Evolutionary conservation across 2,888 invertebrate species (phyloP).

Genomic region (Agapostemon virescens): DNA sequence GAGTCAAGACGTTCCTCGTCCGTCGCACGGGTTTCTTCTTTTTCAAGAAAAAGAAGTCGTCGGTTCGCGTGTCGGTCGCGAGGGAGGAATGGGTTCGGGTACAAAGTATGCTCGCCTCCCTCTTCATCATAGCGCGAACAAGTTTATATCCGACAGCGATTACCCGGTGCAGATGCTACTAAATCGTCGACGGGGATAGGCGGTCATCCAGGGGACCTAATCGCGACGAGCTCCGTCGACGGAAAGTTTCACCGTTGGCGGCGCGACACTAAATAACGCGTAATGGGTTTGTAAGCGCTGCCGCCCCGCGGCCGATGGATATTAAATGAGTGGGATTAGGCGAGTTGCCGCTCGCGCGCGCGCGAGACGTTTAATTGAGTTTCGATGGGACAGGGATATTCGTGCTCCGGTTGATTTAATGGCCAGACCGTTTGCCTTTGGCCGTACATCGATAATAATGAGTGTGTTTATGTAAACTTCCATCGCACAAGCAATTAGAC

Average conservation of each 20-base stretch:
- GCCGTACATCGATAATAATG: conserved; percentile 32
- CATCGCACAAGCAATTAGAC: conserved; percentile 37
- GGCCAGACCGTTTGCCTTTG: conserved; percentile 6
- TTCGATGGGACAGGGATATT: conserved; percentile 20
- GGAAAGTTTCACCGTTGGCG: conserved; percentile 47
- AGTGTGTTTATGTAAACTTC: conserved; percentile 37
- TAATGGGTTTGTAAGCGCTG: conserved; percentile 42
- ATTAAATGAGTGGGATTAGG: conserved; percentile 52
- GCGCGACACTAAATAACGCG: conserved; percentile 39
- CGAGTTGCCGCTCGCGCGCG: neutral
- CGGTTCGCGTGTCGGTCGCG: neutral
- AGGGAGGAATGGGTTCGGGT: neutral
- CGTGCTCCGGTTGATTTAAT: neutral
- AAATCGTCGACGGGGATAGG: conserved; percentile 47
- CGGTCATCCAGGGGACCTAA: conserved; percentile 21
- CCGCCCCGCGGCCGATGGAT: conserved; percentile 40
- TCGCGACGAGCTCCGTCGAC: conserved; percentile 35
- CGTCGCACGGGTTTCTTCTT: neutral
- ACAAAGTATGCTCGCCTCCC: conserved; percentile 52
- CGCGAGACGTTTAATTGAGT: conserved; percentile 39
- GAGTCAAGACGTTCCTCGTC: conserved; percentile 3
- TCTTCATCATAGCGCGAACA: conserved; percentile 52
- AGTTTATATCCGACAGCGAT: conserved; percentile 49
- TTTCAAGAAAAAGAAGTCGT: too few species aligned
- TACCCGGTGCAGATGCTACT: conserved; percentile 53